Evolutionary conservation across 2,113 vertebrate genomes (phyloP), one percentile per base, ranked within the genome.

Genomic region (Gobio gobio): DNA sequence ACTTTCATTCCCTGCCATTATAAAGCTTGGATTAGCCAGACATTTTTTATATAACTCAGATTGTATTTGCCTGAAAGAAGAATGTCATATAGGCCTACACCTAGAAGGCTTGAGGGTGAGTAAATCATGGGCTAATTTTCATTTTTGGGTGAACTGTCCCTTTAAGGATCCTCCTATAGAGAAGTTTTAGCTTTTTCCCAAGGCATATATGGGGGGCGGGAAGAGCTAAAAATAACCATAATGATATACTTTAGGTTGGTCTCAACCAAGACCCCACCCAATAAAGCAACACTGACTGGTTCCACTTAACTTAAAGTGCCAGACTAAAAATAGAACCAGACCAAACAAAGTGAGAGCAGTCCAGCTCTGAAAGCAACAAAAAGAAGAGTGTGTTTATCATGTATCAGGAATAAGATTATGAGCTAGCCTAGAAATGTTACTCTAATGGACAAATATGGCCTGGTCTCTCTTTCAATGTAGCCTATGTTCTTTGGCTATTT

Each of bases 201-300:
- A 40, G 2, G 16, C 3, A 56, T 66, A 40, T 5, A 33, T 70
- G 12, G 51, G 49, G 49, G 49, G 40, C 4, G 49, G 33, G n/a
- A 54, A 43, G 26, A 26, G 24, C 49, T 83, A 78, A 83, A 86
- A 83, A 74, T 78, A 83, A 76, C 18, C 18, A 24, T 59, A 45
- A 81, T 66, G 78, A 81, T 81, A 66, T 49, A 29, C 61, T 29
- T 80, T 33, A 74, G 61, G 24, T 16, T 78, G 33, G 9, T 45
- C 54, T 29, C 7, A 2, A 43, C 56, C 58, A 40, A 73, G 68
- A 64, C 47, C 24, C 36, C n/a, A 61, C 83, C 56, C 18, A 49
- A 29, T 80, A 14, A 10, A 75, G 10, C 16, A 29, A 66, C 76
- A 56, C 63, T n/a, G 51, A 10, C 83, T 49, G 56, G 47, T 83